A percentile compares a stretch with the other conserved stretches of the same genome.
phyloP scores from a whole-genome alignment of 1,140 invertebrate species.

The Aculops lycopersici region DNA sequence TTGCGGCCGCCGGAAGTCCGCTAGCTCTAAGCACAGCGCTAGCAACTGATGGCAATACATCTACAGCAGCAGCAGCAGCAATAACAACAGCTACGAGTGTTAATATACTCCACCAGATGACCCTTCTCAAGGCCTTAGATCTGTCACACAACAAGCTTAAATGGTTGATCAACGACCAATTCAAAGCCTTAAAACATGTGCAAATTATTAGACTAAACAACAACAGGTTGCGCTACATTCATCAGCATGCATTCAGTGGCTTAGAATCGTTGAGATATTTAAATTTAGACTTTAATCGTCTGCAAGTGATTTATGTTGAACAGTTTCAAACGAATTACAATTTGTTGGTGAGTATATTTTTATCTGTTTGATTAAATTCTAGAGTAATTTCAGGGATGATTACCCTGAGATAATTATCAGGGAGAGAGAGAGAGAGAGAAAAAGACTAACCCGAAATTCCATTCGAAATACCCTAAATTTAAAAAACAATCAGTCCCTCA shows the following conservation, averaged over 20 bases:
- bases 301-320: constrained; percentile 13
- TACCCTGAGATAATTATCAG: not conserved
- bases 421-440: not conserved
- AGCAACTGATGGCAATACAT: not conserved
- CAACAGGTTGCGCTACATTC: constrained; percentile 23
- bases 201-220: constrained; percentile 25
- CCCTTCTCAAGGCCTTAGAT: constrained; percentile 35
- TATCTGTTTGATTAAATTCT: constrained; percentile 4
- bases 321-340: constrained; percentile 12
- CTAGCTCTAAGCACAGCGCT: too few species aligned
- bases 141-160: constrained; percentile 37
- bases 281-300: constrained; percentile 33
- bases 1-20: too few species aligned
- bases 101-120: constrained; percentile 19
- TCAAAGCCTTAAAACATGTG: constrained; percentile 32
- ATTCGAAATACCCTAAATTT: not conserved
- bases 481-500: not conserved
- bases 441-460: not conserved
- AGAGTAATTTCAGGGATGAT: not conserved
- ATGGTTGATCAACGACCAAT: constrained; percentile 38
- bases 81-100: not conserved
- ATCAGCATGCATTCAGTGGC: constrained; percentile 24
- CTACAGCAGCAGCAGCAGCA: not conserved
- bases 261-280: constrained; percentile 35
- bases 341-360: constrained; percentile 6